Evolutionary conservation across 1,140 invertebrate species (phyloP), one percentile per base, ranked within the genome.

Genomic region (Saccostrea glomerata): DNA sequence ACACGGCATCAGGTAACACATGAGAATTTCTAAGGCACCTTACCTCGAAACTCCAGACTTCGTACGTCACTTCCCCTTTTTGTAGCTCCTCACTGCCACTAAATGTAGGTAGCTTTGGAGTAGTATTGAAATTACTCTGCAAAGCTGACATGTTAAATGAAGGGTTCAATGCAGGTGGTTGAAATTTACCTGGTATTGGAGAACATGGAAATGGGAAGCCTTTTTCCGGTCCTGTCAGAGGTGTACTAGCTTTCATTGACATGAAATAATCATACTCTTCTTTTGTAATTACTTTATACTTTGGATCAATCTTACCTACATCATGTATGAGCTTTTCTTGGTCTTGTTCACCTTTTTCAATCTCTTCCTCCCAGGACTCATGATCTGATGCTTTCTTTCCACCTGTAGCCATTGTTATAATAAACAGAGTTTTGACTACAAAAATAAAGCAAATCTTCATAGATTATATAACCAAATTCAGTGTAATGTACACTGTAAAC

Each of bases 21-120:
- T 73, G 6, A 5, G 63, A 25, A 17, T 73, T 86, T 58, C 17
- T 25, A 9, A 82, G 36, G 77, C 70, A 86, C n/a, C 36, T 23
- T 6, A 86, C 47, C n/a, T 58, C 30, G 1, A 82, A 86, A 47
- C 85, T 25, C 70, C 36, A 77, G 2, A 54, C 63, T 40, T 77
- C 85, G 77, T 56, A 77, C 6, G 36, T 86, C 25, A 85, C 84
- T 30, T 85, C 84, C 20, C 84, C 56, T 60, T 85, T 85, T 13
- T 56, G 56, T 63, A 5, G 20, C 7, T 63, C 58, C 63, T 85
- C 84, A 56, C 5, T 85, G 3, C 84, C 84, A 58, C 84, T 60
- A 30, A 85, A 85, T 23, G 23, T 85, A 40, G 6, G 54, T 11
- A 85, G 25, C 54, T 85, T 60, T 40, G 82, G 36, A 36, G 73